Evolutionary conservation across 2,113 vertebrate species (phyloP).

Genomic region (Gavialis gangeticus): DNA sequence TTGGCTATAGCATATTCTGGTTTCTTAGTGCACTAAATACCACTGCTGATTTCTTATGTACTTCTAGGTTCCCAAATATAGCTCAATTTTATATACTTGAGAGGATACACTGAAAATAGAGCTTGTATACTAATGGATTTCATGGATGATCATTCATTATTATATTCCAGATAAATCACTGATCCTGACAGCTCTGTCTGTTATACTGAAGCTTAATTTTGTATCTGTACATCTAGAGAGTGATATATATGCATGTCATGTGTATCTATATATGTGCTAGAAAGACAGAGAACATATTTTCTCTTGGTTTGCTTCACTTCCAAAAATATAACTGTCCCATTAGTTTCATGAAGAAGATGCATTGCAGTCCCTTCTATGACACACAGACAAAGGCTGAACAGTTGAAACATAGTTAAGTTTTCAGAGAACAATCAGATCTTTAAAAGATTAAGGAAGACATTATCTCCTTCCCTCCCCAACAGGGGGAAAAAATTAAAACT

Average conservation of each 20-base stretch:
- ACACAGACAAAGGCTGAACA: neutral
- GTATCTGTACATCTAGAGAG: neutral
- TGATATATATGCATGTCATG: neutral
- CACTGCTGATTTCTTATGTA: constrained; percentile 56
- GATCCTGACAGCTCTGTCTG: neutral
- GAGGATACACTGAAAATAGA: constrained; percentile 9
- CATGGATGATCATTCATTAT: constrained; percentile 1
- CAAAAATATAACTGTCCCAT: neutral
- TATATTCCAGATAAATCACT: constrained; percentile 26
- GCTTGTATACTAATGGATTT: neutral
- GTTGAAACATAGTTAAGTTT: neutral
- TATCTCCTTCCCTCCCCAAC: neutral
- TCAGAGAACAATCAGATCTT: neutral
- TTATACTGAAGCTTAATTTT: neutral
- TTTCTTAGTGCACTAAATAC: constrained; percentile 61
- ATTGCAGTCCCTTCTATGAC: neutral
- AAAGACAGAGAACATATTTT: neutral
- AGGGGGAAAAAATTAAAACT: neutral
- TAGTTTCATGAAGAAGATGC: neutral
- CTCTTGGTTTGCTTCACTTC: neutral
- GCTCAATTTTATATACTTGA: constrained; percentile 42
- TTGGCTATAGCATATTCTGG: constrained; percentile 35
- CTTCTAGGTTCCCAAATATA: constrained; percentile 42
- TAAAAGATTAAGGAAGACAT: neutral
- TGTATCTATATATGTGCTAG: neutral